phyloP scores from a whole-genome alignment of 2,797 vertebrate genomes.

The Hydrolagus colliei region DNA sequence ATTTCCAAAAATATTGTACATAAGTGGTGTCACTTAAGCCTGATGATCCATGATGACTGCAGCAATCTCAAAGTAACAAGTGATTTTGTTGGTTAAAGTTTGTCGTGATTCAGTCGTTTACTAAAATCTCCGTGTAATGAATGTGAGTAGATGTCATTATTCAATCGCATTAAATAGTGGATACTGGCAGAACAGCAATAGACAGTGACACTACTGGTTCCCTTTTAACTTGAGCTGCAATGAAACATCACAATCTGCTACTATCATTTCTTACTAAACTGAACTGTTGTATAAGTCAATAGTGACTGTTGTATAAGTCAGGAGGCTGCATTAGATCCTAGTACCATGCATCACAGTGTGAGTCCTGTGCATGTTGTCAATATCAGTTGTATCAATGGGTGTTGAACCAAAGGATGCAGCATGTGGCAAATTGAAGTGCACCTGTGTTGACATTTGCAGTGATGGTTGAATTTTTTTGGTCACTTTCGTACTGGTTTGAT shows the following conservation, averaged over 20 bases:
- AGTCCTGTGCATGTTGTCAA: background rate
- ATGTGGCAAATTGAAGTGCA: background rate
- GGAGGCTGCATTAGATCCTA: background rate
- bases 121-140: background rate
- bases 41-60: background rate
- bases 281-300: background rate
- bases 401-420: background rate
- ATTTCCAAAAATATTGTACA: background rate
- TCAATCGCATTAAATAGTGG: background rate
- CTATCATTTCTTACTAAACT: background rate
- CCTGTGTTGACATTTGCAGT: background rate
- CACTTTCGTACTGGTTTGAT: background rate
- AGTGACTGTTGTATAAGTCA: background rate
- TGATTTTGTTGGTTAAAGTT: background rate
- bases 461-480: background rate
- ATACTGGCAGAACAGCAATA: background rate
- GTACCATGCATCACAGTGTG: background rate
- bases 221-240: background rate
- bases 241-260: too few species aligned
- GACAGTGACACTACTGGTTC: background rate
- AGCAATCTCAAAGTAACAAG: background rate
- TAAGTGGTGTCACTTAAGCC: background rate
- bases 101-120: background rate
- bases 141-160: too few species aligned
- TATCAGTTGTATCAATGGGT: background rate